Percentiles rank a stretch among this genome's conserved stretches.
Conservation (phyloP, 2,113 vertebrate genomes). For the Rallus limicola region DNA sequence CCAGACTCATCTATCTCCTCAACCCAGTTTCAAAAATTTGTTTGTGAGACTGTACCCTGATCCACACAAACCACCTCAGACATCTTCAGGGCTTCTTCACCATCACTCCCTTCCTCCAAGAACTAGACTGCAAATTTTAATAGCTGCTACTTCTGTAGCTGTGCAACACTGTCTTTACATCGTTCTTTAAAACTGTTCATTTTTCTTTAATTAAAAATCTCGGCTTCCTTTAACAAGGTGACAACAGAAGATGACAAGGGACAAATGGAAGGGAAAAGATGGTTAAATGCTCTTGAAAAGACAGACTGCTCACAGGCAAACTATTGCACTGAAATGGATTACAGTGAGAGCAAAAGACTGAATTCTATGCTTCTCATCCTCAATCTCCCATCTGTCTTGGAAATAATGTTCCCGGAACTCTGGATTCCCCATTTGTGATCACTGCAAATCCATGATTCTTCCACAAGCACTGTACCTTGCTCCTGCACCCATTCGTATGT, state of each 20-base stretch:
- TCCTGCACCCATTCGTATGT: not conserved
- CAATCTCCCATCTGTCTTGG: not conserved
- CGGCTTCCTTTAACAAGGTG: not conserved
- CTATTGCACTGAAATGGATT: not conserved
- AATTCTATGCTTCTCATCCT: not conserved
- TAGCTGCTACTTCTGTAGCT: not conserved
- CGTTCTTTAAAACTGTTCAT: not conserved
- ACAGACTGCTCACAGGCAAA: not conserved
- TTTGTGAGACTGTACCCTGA: not conserved
- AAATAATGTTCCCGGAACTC: not conserved
- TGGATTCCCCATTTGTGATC: not conserved
- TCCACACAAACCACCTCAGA: not conserved
- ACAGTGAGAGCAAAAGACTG: not conserved
- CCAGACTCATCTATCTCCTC: not conserved
- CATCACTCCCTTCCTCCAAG: not conserved
- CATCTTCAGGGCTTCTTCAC: not conserved
- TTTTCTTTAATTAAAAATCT: not conserved
- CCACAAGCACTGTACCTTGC: not conserved
- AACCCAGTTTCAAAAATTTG: not conserved
- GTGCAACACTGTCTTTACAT: not conserved
- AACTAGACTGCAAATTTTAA: not conserved
- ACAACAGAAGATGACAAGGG: not conserved
- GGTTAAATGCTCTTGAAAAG: not conserved
- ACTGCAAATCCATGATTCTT: fast-evolving
- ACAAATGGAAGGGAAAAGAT: not conserved